Evolutionary conservation across 2,888 invertebrate genomes (phyloP).

Genomic region (Phrixothrix hirtus): DNA sequence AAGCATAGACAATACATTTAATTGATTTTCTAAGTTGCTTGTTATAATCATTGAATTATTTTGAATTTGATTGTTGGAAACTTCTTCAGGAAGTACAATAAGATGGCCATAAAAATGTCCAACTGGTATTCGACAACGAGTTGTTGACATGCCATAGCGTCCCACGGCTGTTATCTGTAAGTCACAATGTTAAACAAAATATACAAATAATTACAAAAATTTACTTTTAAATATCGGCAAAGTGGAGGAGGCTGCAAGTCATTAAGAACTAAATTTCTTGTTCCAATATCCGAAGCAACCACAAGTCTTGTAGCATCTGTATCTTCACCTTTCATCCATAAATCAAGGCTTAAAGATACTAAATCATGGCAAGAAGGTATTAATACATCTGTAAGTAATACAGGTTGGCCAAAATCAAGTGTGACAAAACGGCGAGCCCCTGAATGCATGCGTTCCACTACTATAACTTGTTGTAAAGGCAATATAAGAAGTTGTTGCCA

Average conservation of each 20-base stretch:
- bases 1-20: conserved; percentile 68
- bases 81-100: conserved; percentile 67
- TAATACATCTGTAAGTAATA: conserved; percentile 83
- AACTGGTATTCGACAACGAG: conserved; percentile 86
- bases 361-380: conserved; percentile 81
- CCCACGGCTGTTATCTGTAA: conserved; percentile 86
- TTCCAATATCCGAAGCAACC: conserved; percentile 85
- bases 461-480: conserved; percentile 81
- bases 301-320: conserved; percentile 82
- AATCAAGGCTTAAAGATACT: conserved; percentile 84
- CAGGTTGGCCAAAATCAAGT: conserved; percentile 85
- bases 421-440: conserved; percentile 91
- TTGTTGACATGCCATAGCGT: conserved; percentile 88
- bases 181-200: not conserved
- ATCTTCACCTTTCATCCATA: conserved; percentile 88
- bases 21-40: conserved; percentile 60
- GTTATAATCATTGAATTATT: conserved; percentile 44
- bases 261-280: conserved; percentile 79
- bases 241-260: conserved; percentile 90
- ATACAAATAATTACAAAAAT: too few relatives aligned
- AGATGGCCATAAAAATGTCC: conserved; percentile 94
- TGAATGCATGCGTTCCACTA: conserved; percentile 92
- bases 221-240: conserved; percentile 85
- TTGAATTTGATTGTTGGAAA: conserved; percentile 54
- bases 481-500: conserved; percentile 79